Base-by-base conservation (phyloP, 2,113 vertebrate genomes). In the Struthidea cinerea region DNA sequence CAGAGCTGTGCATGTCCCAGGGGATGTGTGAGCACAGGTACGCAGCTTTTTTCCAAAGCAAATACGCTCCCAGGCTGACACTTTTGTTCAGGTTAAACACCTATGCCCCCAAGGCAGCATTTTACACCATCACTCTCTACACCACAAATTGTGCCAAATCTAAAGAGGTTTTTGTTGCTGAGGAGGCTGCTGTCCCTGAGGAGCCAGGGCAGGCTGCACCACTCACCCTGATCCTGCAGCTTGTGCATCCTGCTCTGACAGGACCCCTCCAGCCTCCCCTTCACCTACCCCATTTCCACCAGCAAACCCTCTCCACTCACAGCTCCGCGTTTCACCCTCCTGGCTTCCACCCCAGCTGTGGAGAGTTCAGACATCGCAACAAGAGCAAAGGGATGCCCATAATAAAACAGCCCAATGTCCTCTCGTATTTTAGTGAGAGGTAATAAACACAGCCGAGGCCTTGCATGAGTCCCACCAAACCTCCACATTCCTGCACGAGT, bases 381-480 rank as follows among this genome's bases (percentile, higher is more conserved):
- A 42, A 30, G 39, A 78, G 24, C 47, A 57, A 53, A 59, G 41
- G 44, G 60, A 23, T 15, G 28, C 16, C 42, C 22, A 5, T 20
- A 18, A 22, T 6, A 41, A 24, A 71, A 10, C 3, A 41, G 53
- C 27, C 27, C 26, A 3, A 11, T 2, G 5, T 33, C n/a, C 23
- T 50, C 24, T 46, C 8, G 0, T 6, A 6, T 11, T 77, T 70
- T 27, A 49, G 28, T 6, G 9, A 56, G 41, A 63, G 7, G 16
- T 2, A 42, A 60, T 4, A 24, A 83, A 33, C 0, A 2, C 0
- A 1, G 32, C n/a, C 1, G 2, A 44, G 28, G 15, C 30, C 67
- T 26, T 28, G 13, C 19, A 7, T 0, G 13, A 35, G 12, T 79
- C 39, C 69, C 68, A 35, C 23, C 59, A 78, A 16, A 33, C 6